A percentile compares a stretch with the other conserved stretches of the same genome.
Evolutionary conservation across 2,113 vertebrate genomes (phyloP).

Genomic region (Microtus pennsylvanicus): DNA sequence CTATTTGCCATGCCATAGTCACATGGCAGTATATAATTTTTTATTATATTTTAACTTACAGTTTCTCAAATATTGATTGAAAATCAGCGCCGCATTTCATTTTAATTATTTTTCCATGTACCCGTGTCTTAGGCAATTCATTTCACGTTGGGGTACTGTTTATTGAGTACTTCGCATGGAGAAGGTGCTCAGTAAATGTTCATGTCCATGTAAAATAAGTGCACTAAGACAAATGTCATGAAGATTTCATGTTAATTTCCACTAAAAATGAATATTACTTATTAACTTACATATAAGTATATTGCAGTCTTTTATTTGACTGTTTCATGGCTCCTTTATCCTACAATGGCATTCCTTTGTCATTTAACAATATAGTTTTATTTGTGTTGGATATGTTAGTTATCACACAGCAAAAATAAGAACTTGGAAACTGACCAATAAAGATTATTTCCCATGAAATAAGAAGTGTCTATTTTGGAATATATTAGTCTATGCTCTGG

Average conservation of each 20-base stretch:
- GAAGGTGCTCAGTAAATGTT: neutral
- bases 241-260: neutral
- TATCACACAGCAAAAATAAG: neutral
- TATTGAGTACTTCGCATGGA: neutral
- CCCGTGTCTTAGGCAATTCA: neutral
- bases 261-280: neutral
- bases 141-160: no score
- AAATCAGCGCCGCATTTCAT: neutral
- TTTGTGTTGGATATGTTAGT: neutral
- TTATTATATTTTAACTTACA: neutral
- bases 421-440: neutral
- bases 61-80: neutral
- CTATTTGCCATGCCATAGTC: neutral
- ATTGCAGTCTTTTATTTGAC: neutral
- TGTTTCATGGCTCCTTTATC: neutral
- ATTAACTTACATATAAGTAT: neutral
- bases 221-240: neutral
- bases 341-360: neutral
- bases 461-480: neutral
- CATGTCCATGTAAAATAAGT: neutral
- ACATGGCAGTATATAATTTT: neutral
- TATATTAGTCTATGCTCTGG: neutral
- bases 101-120: neutral
- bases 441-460: neutral
- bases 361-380: constrained; percentile 11